Base-by-base conservation (phyloP, 2,797 vertebrate species). In the Malacoraja senta region DNA sequence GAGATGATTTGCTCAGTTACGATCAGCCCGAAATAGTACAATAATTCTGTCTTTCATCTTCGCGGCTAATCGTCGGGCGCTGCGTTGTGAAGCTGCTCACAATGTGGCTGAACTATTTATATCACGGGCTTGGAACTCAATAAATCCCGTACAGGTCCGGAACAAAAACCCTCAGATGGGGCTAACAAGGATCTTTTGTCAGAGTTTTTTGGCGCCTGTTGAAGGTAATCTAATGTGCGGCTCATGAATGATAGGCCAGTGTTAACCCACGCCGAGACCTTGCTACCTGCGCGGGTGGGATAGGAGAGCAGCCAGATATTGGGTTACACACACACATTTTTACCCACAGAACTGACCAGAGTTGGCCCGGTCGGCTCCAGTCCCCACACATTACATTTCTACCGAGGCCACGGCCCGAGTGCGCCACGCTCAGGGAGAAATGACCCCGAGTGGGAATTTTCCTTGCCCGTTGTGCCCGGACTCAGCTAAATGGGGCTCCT, bases 171-270 rank as follows among this genome's bases (percentile, higher is more conserved):
- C 68, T 91, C 68, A 91, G 90, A 74, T 74, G 90, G 71, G 65
- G 68, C 72, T 91, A 74, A 91, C 90, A 91, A 91, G 90, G 90
- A 26, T 44, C 90, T 74, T 91, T 91, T 91, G 90, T 91, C 35
- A 35, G 90, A 26, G 68, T 91, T 38, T 61, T 91, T 91, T 91
- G 90, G 90, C 90, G 68, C 68, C 90, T 74, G 68, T 91, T 91
- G 38, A 24, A 74, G 38, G 90, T 91, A 74, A 91, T 74, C 68
- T 74, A 91, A 74, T 35, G 35, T 74, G 65, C 65, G 17, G 38
- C 68, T 91, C 88, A 71, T 91, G 68, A 74, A 44, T 74, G 90
- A 24, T 38, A 74, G 90, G 68, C 68, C 26, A 91, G 35, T 44
- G 90, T 32, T 44, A 44, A 91, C 68, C 90, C 72, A 68, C 68